These are phyloP conservation scores for Lissocephala sabroskyi DNA, from an alignment of 2,888 invertebrate species.

Conservation along the genomic window DNA sequence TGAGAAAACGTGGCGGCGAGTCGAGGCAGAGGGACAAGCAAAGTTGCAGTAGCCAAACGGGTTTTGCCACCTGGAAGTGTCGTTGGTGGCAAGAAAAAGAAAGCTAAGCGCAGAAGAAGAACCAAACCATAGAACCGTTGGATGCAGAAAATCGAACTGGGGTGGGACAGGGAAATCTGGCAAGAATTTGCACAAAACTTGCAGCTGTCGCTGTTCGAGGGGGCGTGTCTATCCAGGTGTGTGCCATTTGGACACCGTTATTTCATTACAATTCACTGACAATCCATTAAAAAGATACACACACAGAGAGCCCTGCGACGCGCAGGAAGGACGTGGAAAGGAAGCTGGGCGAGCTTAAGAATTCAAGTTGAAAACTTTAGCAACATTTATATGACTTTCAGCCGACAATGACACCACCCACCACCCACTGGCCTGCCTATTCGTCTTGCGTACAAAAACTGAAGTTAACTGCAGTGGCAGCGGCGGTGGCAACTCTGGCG, in stretches of 20 bases:
- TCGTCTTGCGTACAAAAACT: too few species aligned
- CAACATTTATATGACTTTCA: constrained; percentile 34
- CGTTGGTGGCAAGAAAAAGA: neutral
- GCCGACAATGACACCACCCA: neutral
- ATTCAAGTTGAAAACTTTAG: constrained; percentile 28
- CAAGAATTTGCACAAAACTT: too few species aligned
- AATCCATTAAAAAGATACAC: too few species aligned
- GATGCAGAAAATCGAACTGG: constrained; percentile 47
- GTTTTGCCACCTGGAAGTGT: neutral
- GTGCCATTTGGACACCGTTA: neutral
- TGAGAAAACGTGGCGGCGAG: neutral
- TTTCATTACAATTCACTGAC: constrained; percentile 1
- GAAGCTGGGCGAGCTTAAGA: neutral
- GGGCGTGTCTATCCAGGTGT: neutral
- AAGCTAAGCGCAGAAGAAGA: neutral
- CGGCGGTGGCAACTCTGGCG: neutral
- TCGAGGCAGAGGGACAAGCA: neutral
- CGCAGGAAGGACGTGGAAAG: neutral
- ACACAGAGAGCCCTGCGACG: too few species aligned
- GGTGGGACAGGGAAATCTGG: too few species aligned
- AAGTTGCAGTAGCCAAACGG: neutral
- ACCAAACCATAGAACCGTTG: neutral
- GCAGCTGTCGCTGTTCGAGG: neutral
- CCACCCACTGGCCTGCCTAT: too few species aligned
- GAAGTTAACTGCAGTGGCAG: too few species aligned